Evolutionary conservation across 2,888 invertebrate genomes (phyloP).

Genomic region (Noctua pronuba): DNA sequence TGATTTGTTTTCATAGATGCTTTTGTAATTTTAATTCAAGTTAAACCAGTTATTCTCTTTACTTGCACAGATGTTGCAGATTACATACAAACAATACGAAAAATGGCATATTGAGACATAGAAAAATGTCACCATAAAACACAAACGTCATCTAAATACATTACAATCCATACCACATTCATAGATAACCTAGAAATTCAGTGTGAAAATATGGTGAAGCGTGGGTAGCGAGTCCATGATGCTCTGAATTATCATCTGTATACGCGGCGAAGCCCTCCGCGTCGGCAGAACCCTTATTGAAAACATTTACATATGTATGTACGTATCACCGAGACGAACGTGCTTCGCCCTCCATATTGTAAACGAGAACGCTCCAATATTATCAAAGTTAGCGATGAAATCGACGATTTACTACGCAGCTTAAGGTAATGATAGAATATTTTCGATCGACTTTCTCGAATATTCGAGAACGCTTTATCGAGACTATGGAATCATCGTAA

Average conservation of each 20-base stretch:
- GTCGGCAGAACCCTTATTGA: constrained; percentile 80
- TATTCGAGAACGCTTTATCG: constrained; percentile 72
- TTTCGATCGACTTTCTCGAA: constrained; percentile 76
- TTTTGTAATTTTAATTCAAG: not conserved
- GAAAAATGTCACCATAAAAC: not conserved
- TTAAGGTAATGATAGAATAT: constrained; percentile 83
- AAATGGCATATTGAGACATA: not conserved
- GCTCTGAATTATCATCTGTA: constrained; percentile 75
- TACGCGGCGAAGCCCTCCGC: constrained; percentile 66
- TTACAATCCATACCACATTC: constrained; percentile 21
- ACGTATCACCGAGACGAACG: constrained; percentile 71
- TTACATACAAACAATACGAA: not conserved
- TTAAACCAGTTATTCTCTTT: not conserved
- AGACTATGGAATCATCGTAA: constrained; percentile 72
- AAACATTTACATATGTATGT: constrained; percentile 88
- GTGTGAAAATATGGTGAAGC: constrained; percentile 46
- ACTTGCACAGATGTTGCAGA: not conserved
- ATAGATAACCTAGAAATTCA: constrained; percentile 56
- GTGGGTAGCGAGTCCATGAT: constrained; percentile 62
- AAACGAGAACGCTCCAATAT: constrained; percentile 74
- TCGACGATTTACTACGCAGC: constrained; percentile 79
- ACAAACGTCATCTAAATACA: constrained; percentile 6
- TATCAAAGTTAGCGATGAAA: constrained; percentile 79
- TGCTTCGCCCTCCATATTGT: constrained; percentile 77
- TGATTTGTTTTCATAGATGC: not conserved